Percentiles rank a stretch among this genome's conserved stretches.
Conservation (phyloP, 2,797 vertebrate species). For the Avahi laniger region DNA sequence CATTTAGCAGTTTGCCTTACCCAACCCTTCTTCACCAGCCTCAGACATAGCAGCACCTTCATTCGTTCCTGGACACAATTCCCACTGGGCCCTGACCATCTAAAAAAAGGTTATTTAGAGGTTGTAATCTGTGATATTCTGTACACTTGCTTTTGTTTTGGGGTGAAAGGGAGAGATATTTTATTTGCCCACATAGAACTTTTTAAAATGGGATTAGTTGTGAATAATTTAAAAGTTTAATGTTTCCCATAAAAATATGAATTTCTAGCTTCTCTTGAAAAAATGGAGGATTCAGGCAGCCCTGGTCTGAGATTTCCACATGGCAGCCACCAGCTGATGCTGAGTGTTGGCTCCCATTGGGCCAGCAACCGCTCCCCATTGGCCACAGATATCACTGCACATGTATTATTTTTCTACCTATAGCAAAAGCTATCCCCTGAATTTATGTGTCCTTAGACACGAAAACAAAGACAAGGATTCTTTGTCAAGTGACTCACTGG, state of each 20-base stretch:
- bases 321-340: not conserved
- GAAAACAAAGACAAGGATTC: not conserved
- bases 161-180: not conserved
- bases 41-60: not conserved
- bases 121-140: not conserved
- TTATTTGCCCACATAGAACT: not conserved
- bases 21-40: not conserved
- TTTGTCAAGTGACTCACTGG: not conserved
- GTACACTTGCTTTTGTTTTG: not conserved
- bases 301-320: not conserved
- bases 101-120: not conserved
- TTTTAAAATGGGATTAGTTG: not conserved
- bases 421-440: not conserved
- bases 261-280: not conserved
- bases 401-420: not conserved
- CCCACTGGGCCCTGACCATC: not conserved
- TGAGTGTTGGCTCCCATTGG: not conserved
- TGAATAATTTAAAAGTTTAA: not conserved
- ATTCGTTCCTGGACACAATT: not conserved
- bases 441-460: not conserved
- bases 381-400: not conserved
- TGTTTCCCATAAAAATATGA: not conserved
- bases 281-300: not conserved
- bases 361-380: rapidly evolving
- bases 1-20: not conserved